Percentiles rank a stretch among this genome's conserved stretches.
phyloP scores from a whole-genome alignment of 1,140 invertebrate genomes.

The Akabosia matsudoensis region DNA sequence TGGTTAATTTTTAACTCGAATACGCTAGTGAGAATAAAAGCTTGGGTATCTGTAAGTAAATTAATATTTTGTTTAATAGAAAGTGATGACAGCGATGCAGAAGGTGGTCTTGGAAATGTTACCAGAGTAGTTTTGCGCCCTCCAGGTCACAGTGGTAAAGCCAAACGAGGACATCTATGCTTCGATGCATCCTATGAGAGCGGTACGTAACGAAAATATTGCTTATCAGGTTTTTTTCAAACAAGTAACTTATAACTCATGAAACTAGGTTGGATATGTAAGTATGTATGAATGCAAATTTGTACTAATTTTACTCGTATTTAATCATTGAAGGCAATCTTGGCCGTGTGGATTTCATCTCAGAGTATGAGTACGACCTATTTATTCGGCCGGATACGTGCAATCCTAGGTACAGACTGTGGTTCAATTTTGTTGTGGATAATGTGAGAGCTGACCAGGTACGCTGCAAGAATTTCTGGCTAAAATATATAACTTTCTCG shows the following conservation, averaged over 20 bases:
- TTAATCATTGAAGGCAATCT: slow-evolving; percentile 71
- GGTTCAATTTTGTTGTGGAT: slow-evolving; percentile 98
- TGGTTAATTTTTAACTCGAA: too few species aligned
- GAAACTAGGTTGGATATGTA: too few species aligned
- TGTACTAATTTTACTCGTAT: not conserved
- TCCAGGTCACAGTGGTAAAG: slow-evolving; percentile 89
- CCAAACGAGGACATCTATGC: slow-evolving; percentile 88
- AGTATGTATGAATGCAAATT: too few species aligned
- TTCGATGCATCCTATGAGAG: slow-evolving; percentile 98
- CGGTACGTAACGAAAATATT: slow-evolving; percentile 52
- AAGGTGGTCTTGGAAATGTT: slow-evolving; percentile 90
- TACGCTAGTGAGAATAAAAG: not conserved
- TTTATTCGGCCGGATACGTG: slow-evolving; percentile 95
- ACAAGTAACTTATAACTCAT: too few species aligned
- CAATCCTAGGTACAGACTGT: slow-evolving; percentile 84
- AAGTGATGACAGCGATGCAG: slow-evolving; percentile 91
- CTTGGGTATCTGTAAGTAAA: not conserved
- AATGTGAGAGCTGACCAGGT: slow-evolving; percentile 90
- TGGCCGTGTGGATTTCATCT: slow-evolving; percentile 88
- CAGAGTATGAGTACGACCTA: slow-evolving; percentile 93
- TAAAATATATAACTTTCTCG: too few species aligned
- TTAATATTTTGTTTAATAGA: slow-evolving; percentile 60
- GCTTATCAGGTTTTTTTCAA: not conserved
- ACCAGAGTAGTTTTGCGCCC: slow-evolving; percentile 87
- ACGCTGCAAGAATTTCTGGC: too few species aligned